Base-by-base conservation (phyloP, 2,888 invertebrate genomes). In the Epirrita christyi region DNA sequence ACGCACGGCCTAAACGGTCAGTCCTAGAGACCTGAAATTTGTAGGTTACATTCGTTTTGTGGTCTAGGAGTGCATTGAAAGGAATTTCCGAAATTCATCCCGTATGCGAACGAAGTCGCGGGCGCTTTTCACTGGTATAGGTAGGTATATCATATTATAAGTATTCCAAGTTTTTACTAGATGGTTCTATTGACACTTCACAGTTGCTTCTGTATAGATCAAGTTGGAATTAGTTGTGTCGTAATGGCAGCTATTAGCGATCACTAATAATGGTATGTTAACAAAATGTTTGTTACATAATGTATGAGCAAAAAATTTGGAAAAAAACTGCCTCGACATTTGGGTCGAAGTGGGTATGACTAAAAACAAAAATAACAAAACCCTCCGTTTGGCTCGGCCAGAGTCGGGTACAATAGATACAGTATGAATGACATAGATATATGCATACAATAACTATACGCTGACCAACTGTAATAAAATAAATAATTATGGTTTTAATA, bases 291-390 rank as follows among this genome's bases (percentile, higher is more conserved):
- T 64, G 60, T 67, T 70, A 68, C 48, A 44, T 68, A 67, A 63
- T 63, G 55, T 49, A 59, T 64, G 71, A 66, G 63, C 64, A 67
- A 71, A 71, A 72, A 85, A 82, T 85, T 86, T 83, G 69, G 81
- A 85, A 86, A 41, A 68, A 4, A 76, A 67, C 78, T 79, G 81
- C 82, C 79, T 72, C 69, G 76, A 78, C 83, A 81, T 80, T 32
- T 78, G 81, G 80, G 72, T 75, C 73, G 73, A 80, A 71, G 80
- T 83, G 78, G 63, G 62, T 55, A 65, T 63, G 63, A 59, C 15
- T 41, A 11, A 38, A 21, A 21, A 21, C 15, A 36, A 10, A 38
- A 34, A 69, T 73, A n/a, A n/a, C 69, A 63, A 53, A 66, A 67
- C 28, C 15, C 21, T 27, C 13, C 44, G 13, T 43, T 46, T 10